Evolutionary conservation across 2,888 invertebrate genomes (phyloP).

Genomic region (Zhuqinia jingwanae): DNA sequence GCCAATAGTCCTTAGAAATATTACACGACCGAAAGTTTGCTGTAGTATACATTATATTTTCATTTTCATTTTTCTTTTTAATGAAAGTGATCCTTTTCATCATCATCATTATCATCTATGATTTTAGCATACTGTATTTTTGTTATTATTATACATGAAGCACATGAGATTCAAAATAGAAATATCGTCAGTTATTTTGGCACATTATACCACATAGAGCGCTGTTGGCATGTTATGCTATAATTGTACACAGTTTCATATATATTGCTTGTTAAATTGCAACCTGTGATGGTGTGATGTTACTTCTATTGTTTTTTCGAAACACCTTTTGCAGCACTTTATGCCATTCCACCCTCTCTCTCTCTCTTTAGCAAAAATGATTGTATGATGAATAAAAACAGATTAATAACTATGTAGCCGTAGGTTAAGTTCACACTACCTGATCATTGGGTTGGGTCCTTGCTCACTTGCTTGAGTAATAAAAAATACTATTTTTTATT

Average conservation of each 20-base stretch:
- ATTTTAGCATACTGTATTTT: neutral
- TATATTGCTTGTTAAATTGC: neutral
- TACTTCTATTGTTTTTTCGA: constrained; percentile 31
- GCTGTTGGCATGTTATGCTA: neutral
- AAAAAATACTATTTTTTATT: constrained; percentile 46
- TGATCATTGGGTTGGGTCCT: constrained; percentile 68
- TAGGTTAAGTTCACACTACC: constrained; percentile 70
- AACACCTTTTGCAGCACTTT: constrained; percentile 19
- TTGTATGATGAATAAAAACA: neutral
- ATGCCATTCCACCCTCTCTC: neutral
- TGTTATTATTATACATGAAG: too few species aligned
- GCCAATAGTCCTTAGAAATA: constrained; percentile 42
- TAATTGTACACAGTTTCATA: neutral
- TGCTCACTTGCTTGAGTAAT: constrained; percentile 16
- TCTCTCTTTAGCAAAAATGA: neutral
- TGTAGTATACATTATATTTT: constrained; percentile 19
- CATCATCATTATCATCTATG: constrained; percentile 24
- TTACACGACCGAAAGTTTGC: neutral
- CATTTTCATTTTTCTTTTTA: constrained; percentile 74
- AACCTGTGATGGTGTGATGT: neutral
- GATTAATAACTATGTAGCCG: constrained; percentile 23
- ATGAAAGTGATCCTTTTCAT: constrained; percentile 74
- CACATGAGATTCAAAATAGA: constrained; percentile 2
- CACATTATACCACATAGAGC: constrained; percentile 7
- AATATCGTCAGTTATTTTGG: constrained; percentile 43